phyloP scores from a whole-genome alignment of 2,113 vertebrate species.

The Microtus richardsoni region DNA sequence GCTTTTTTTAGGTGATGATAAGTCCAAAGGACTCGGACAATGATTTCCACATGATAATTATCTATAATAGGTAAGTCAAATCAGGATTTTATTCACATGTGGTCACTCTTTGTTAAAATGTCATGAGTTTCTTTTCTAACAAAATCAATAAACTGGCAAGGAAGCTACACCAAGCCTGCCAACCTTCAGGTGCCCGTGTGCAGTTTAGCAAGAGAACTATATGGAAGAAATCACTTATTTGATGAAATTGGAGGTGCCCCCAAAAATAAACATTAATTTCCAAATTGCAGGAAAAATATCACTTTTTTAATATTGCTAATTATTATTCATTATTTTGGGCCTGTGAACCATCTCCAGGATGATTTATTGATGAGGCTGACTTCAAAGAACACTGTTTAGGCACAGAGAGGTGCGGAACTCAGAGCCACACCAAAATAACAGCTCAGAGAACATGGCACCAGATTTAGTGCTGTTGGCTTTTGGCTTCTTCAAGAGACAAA shows the following conservation, averaged over 20 bases:
- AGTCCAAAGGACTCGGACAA: not conserved
- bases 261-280: slow-evolving; percentile 87
- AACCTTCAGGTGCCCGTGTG: slow-evolving; percentile 74
- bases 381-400: slow-evolving; percentile 85
- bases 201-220: slow-evolving; percentile 79
- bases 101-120: slow-evolving; percentile 75
- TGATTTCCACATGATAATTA: not conserved
- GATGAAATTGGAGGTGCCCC: slow-evolving; percentile 85
- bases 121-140: slow-evolving; percentile 79
- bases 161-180: slow-evolving; percentile 39
- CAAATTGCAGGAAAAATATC: slow-evolving; percentile 85
- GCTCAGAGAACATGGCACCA: slow-evolving; percentile 32
- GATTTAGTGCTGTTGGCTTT: slow-evolving; percentile 75
- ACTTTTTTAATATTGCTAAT: slow-evolving; percentile 87
- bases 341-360: slow-evolving; percentile 82
- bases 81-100: not conserved
- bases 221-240: slow-evolving; percentile 86
- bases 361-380: slow-evolving; percentile 85
- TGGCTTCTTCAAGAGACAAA: slow-evolving; percentile 75
- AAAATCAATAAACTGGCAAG: slow-evolving; percentile 82
- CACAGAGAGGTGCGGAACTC: not conserved
- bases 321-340: slow-evolving; percentile 87
- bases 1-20: not conserved
- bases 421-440: slow-evolving; percentile 64
- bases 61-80: slow-evolving; percentile 5